Percentiles rank a stretch among this genome's conserved stretches.
phyloP scores from a whole-genome alignment of 1,140 invertebrate species.

The Coptotermes formosanus region DNA sequence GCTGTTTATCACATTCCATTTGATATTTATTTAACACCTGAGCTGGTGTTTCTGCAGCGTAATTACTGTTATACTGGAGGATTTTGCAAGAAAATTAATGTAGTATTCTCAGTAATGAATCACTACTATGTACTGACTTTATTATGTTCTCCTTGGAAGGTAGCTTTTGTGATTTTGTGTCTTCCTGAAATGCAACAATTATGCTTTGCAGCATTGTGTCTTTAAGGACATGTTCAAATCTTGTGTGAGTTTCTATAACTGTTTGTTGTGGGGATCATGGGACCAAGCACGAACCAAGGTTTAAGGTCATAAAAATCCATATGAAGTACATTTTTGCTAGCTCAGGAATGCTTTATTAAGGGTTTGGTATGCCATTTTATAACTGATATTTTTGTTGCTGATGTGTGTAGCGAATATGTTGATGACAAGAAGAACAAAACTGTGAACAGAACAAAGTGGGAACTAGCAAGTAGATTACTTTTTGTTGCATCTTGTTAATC shows the following conservation, averaged over 20 bases:
- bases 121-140: no score
- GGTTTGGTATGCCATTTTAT: not conserved
- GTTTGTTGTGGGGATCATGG: not conserved
- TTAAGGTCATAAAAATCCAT: constrained; percentile 4
- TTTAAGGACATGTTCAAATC: not conserved
- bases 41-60: no score
- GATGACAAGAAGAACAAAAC: not conserved
- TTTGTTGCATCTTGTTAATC: not conserved
- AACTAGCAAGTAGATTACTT: not conserved
- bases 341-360: not conserved
- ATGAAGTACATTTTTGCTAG: not conserved
- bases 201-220: no score
- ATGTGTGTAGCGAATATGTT: not conserved
- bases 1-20: no score
- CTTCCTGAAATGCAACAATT: no score
- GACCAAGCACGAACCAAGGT: constrained; percentile 16
- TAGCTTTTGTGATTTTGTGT: no score
- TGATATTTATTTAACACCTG: no score
- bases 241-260: not conserved
- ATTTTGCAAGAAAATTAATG: no score
- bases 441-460: not conserved
- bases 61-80: no score
- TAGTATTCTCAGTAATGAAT: no score
- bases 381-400: constrained; percentile 2
- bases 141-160: no score